Evolutionary conservation across 2,888 invertebrate genomes (phyloP).

Genomic region (Galeruca laticollis): DNA sequence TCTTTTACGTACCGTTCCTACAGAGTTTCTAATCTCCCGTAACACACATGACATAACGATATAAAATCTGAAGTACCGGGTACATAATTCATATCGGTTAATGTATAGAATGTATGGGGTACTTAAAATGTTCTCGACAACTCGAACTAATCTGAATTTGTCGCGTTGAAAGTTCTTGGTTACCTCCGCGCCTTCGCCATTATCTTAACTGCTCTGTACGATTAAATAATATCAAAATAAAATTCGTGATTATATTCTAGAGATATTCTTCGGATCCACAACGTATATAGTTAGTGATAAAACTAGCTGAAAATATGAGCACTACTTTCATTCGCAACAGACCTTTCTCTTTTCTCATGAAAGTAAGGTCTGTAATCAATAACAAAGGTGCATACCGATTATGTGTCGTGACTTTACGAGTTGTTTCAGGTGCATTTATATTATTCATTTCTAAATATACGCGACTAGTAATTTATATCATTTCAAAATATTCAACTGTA

Average conservation of each 20-base stretch:
- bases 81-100: conserved; percentile 21
- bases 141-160: conserved; percentile 28
- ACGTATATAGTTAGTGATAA: conserved; percentile 1
- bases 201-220: conserved; percentile 18
- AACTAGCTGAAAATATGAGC: neutral
- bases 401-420: neutral
- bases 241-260: conserved; percentile 15
- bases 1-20: neutral
- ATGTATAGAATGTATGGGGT: conserved; percentile 21
- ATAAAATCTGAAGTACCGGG: conserved; percentile 19
- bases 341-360: neutral
- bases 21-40: neutral
- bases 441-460: neutral
- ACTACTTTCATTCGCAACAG: neutral
- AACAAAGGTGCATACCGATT: neutral
- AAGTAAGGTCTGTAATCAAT: conserved; percentile 4
- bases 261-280: conserved; percentile 4
- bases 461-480: too few species aligned
- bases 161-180: conserved; percentile 25
- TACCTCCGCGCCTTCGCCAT: conserved; percentile 31
- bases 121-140: conserved; percentile 20
- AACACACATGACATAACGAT: neutral
- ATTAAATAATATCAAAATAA: conserved; percentile 13
- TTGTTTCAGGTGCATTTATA: neutral
- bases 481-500: too few species aligned